Conservation (phyloP, 2,797 vertebrate species). For the Esox masquinongy region DNA sequence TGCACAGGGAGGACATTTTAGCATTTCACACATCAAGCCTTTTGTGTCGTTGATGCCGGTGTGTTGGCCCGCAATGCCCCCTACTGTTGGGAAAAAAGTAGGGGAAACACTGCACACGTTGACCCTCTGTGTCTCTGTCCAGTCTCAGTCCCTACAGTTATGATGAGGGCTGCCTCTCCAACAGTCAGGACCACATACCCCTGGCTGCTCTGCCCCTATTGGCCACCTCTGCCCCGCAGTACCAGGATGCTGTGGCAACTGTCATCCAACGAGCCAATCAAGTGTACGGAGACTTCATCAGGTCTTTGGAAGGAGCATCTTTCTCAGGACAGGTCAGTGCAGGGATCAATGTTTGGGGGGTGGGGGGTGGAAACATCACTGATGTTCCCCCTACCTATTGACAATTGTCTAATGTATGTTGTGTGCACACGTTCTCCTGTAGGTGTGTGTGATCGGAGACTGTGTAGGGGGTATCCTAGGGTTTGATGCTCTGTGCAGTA, state of each 20-base stretch:
- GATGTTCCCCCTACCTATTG: no score
- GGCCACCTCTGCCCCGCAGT: conserved; percentile 93
- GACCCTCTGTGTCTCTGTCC: conserved; percentile 22
- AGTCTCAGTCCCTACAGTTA: conserved; percentile 97
- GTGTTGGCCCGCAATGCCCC: no score
- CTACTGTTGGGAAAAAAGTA: no score
- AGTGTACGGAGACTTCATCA: conserved; percentile 91
- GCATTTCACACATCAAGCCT: no score
- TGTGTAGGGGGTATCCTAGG: conserved; percentile 96
- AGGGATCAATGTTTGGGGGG: neutral
- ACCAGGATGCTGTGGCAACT: conserved; percentile 90
- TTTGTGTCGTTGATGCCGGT: no score
- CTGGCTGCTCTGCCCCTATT: conserved; percentile 92
- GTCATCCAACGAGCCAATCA: conserved; percentile 95
- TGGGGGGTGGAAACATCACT: no score
- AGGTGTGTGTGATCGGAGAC: conserved; percentile 97
- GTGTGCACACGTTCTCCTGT: conserved; percentile 25
- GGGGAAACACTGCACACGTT: no score
- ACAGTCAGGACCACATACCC: conserved; percentile 97
- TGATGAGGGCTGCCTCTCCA: conserved; percentile 93
- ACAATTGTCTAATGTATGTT: neutral
- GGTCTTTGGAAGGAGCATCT: conserved; percentile 83
- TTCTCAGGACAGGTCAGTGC: conserved; percentile 91
- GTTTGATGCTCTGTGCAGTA: conserved; percentile 94
- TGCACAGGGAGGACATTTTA: no score